Evolutionary conservation across 2,888 invertebrate species (phyloP).

Genomic region (Eugnorisma glareosa): DNA sequence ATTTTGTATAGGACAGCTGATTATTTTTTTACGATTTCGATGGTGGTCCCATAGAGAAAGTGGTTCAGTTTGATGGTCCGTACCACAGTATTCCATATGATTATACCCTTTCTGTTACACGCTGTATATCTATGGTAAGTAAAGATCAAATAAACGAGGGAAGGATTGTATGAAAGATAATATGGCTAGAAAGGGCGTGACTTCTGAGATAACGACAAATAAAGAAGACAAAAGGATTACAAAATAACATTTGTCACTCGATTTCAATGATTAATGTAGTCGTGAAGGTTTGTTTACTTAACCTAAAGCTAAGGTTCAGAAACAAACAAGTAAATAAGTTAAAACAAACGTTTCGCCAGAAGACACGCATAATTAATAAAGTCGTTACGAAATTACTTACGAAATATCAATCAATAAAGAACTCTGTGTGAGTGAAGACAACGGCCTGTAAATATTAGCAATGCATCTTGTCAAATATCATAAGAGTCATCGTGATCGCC

Average conservation of each 20-base stretch:
- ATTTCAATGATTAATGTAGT: slow-evolving; percentile 5
- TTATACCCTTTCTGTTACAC: too few species aligned
- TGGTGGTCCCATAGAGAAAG: too few species aligned
- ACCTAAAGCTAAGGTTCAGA: slow-evolving; percentile 9
- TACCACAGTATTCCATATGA: too few species aligned
- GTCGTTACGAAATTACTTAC: slow-evolving; percentile 30
- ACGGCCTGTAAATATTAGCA: slow-evolving; percentile 11
- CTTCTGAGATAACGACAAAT: background rate
- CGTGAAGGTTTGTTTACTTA: slow-evolving; percentile 12
- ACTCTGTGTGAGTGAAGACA: slow-evolving; percentile 3
- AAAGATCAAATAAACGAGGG: background rate
- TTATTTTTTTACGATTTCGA: too few species aligned
- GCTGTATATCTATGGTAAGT: too few species aligned
- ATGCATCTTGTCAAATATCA: slow-evolving; percentile 17
- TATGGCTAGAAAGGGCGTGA: background rate
- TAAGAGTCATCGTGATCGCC: background rate
- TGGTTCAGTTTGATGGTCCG: too few species aligned
- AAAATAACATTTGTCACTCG: background rate
- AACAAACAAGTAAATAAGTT: slow-evolving; percentile 21
- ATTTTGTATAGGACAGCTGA: too few species aligned
- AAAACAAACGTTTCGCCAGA: slow-evolving; percentile 36
- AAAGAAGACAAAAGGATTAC: background rate
- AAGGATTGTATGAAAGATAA: background rate
- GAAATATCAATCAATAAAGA: slow-evolving; percentile 33
- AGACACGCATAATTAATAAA: slow-evolving; percentile 33